phyloP scores from a whole-genome alignment of 2,113 vertebrate species.

The Ictalurus furcatus region DNA sequence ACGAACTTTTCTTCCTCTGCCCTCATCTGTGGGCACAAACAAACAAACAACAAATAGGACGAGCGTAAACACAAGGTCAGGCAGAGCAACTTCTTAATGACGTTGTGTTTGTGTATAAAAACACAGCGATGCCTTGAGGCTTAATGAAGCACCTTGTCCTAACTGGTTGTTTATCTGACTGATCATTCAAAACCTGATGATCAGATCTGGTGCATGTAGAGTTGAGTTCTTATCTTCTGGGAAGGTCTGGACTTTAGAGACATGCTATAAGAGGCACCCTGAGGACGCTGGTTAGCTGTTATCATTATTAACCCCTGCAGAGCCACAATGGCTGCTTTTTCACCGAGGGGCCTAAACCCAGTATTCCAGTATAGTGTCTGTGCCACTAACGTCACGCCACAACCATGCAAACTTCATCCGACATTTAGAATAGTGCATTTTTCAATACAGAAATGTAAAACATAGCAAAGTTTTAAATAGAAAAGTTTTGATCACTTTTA shows the following conservation, averaged over 20 bases:
- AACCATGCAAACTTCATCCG: not conserved
- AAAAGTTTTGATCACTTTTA: not conserved
- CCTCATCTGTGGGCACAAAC: not conserved
- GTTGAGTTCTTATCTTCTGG: not conserved
- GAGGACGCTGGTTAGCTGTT: not conserved
- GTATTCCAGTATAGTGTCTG: not conserved
- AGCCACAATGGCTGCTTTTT: not conserved
- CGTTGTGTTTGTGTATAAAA: not conserved
- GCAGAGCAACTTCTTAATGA: conserved; percentile 3
- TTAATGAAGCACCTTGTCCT: not conserved
- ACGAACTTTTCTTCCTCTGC: conserved; percentile 26
- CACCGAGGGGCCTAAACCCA: not conserved
- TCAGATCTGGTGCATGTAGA: not conserved
- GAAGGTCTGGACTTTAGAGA: not conserved
- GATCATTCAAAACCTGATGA: conserved; percentile 4
- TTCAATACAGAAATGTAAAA: not conserved
- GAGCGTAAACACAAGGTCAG: not conserved
- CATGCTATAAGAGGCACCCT: not conserved
- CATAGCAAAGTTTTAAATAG: not conserved
- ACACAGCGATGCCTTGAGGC: not conserved
- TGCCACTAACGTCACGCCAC: not conserved
- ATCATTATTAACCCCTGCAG: not conserved
- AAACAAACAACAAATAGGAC: conserved; percentile 27
- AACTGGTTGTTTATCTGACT: not conserved
- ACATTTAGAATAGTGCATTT: not conserved